Base-by-base conservation (phyloP, 2,113 vertebrate species). In the Chionodraco myersi region DNA sequence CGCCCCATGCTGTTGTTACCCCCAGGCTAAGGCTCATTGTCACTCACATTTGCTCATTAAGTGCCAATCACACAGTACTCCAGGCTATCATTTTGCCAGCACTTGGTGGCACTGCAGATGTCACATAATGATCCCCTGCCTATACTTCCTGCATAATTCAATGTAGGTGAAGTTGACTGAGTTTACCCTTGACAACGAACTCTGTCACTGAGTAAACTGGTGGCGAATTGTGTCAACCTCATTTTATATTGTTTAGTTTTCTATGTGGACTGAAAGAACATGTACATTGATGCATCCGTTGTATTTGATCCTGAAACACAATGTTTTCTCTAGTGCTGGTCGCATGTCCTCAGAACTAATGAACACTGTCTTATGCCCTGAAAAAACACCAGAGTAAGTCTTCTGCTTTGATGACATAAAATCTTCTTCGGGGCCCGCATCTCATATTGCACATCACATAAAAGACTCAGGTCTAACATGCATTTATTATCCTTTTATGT, bases 31-130 rank as follows among this genome's bases (percentile, higher is more conserved):
- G 81, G 79, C 86, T 92, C 89, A 90, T 90, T 93, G 93, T 94
- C 91, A 91, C 86, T 93, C 90, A 91, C 86, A 91, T 89, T 93
- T 83, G 88, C 93, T 94, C 93, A 94, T 95, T 94, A 94, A 88
- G 90, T 94, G 93, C 89, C 93, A 94, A 92, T 94, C 92, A 88
- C 80, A 86, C 74, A 71, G 74, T 88, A 92, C 93, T 92, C 67
- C 83, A 82, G 87, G 90, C 91, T 87, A 89, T 91, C 82, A 90
- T 91, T 93, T 91, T 85, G 78, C 91, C 86, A 89, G 79, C 75
- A 82, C 87, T 90, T 79, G 80, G 88, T 92, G 90, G 75, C 83
- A 90, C 60, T 86, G 83, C 87, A 91, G 90, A 92, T 91, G 90
- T 91, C 84, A 82, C 80, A 81, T 91, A 91, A 90, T 87, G 84